These are phyloP conservation scores for Gastracanthus pulcherrimus DNA, from an alignment of 2,888 invertebrate species.

Conservation along the genomic window DNA sequence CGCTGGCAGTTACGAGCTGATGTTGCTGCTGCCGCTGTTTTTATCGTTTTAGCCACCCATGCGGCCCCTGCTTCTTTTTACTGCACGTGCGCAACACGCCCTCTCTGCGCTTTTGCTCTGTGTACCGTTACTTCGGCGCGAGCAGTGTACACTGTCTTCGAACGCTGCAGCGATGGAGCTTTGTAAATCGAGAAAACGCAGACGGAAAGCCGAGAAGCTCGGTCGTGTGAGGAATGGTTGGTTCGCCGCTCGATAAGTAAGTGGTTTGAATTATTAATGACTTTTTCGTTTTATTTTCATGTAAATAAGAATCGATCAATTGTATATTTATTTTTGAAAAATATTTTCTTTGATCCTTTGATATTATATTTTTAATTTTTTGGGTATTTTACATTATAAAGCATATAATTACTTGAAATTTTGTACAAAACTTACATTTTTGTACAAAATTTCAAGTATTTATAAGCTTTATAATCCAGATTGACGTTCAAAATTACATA, in stretches of 20 bases:
- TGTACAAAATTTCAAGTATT: too few species aligned
- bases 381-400: too few species aligned
- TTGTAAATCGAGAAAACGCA: slow-evolving; percentile 6
- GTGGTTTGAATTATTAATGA: not conserved
- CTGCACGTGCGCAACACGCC: not conserved
- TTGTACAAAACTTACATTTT: too few species aligned
- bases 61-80: not conserved
- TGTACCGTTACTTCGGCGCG: too few species aligned
- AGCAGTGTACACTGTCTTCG: not conserved
- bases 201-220: not conserved
- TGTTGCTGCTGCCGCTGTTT: not conserved
- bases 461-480: too few species aligned
- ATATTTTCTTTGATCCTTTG: too few species aligned
- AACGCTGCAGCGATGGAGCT: not conserved
- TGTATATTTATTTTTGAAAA: too few species aligned
- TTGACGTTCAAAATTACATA: too few species aligned
- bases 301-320: not conserved
- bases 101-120: not conserved
- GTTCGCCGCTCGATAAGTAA: not conserved
- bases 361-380: too few species aligned
- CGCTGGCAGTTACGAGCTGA: slow-evolving; percentile 5
- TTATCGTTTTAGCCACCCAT: not conserved
- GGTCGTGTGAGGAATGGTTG: not conserved
- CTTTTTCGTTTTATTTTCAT: not conserved
- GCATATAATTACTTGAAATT: too few species aligned